Evolutionary conservation across 2,113 vertebrate genomes (phyloP).

Genomic region (Gobius niger): DNA sequence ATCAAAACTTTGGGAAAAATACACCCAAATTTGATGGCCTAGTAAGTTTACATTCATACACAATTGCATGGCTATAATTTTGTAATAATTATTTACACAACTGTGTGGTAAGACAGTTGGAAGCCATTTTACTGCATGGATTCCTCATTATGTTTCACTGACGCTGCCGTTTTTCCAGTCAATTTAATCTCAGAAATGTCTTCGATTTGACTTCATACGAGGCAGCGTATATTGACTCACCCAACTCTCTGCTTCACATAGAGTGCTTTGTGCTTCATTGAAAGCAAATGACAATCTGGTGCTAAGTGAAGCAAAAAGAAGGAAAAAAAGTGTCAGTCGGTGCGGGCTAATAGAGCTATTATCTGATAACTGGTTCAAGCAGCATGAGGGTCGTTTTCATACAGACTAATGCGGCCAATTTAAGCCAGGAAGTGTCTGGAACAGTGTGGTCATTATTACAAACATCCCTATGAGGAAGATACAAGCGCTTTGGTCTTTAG

Average conservation of each 20-base stretch:
- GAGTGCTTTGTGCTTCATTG: slow-evolving; percentile 8
- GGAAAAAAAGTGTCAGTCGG: slow-evolving; percentile 4
- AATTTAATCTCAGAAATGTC: too few species aligned
- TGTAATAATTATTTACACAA: too few species aligned
- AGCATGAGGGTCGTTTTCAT: slow-evolving; percentile 10
- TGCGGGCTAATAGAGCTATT: background rate
- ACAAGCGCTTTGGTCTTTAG: background rate
- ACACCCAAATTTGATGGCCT: too few species aligned
- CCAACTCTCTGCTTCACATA: background rate
- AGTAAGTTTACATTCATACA: too few species aligned
- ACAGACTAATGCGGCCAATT: slow-evolving; percentile 16
- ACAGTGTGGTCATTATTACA: slow-evolving; percentile 8
- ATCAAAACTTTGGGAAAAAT: too few species aligned
- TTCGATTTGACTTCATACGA: too few species aligned
- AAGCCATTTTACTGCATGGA: too few species aligned
- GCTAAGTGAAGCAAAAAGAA: background rate
- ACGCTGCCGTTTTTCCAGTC: too few species aligned
- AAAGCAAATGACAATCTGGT: background rate
- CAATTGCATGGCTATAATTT: too few species aligned
- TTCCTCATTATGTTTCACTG: too few species aligned
- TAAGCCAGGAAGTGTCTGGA: slow-evolving; percentile 10
- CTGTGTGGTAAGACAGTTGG: too few species aligned
- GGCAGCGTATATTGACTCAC: background rate
- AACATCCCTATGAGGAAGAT: background rate
- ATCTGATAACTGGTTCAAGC: slow-evolving; percentile 17